These are phyloP conservation scores for Melinopterus prodromus DNA, from an alignment of 2,888 invertebrate genomes.

Conservation along the genomic window DNA sequence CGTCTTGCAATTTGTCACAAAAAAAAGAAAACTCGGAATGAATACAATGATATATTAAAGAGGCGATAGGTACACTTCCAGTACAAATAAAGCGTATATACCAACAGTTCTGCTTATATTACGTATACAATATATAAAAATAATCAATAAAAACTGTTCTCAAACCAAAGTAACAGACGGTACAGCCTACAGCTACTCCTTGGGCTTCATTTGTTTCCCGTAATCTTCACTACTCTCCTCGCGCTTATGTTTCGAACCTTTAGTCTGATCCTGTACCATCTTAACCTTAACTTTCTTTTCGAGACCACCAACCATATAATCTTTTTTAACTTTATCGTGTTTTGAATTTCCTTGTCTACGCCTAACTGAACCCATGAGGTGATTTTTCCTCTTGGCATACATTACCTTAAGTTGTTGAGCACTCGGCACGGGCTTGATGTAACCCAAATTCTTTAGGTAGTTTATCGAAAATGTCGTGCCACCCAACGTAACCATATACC, in stretches of 20 bases:
- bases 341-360: slow-evolving; percentile 64
- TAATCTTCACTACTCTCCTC: slow-evolving; percentile 10
- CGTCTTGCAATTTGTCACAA: background rate
- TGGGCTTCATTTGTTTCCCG: slow-evolving; percentile 5
- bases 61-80: background rate
- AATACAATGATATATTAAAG: background rate
- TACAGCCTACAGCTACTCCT: slow-evolving; percentile 8
- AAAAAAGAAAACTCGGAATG: background rate
- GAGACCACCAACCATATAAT: slow-evolving; percentile 65
- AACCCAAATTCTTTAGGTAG: slow-evolving; percentile 80
- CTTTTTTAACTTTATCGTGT: slow-evolving; percentile 46
- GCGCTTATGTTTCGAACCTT: background rate
- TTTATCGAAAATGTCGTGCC: slow-evolving; percentile 88
- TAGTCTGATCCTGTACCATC: slow-evolving; percentile 43
- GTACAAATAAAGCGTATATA: background rate
- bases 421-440: slow-evolving; percentile 83
- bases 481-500: slow-evolving; percentile 93
- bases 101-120: background rate
- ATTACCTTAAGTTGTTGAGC: slow-evolving; percentile 70
- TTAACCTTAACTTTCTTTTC: slow-evolving; percentile 45
- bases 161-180: background rate
- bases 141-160: slow-evolving; percentile 6
- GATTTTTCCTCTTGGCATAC: slow-evolving; percentile 68
- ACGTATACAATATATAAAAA: slow-evolving; percentile 15
- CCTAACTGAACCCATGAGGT: slow-evolving; percentile 68